phyloP scores from a whole-genome alignment of 2,888 invertebrate genomes.

The Troides oblongomaculatus region DNA sequence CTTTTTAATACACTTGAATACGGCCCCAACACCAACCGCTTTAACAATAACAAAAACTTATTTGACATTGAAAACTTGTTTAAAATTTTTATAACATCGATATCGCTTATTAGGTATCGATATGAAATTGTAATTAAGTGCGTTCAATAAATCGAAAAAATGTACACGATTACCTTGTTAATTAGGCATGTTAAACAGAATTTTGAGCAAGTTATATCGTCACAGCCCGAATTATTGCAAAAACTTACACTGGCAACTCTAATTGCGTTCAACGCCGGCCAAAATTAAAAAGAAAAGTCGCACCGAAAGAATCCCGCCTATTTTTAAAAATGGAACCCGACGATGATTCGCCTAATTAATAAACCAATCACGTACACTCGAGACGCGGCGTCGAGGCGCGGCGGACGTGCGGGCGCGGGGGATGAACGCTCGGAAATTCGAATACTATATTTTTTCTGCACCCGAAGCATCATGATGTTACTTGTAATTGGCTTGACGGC shows the following conservation, averaged over 20 bases:
- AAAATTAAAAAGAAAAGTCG: conserved; percentile 77
- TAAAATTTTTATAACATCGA: conserved; percentile 22
- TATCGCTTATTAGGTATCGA: conserved; percentile 25
- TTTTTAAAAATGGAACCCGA: conserved; percentile 73
- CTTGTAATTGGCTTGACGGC: conserved; percentile 76
- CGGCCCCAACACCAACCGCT: background rate
- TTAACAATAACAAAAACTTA: conserved; percentile 11
- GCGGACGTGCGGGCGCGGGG: conserved; percentile 78
- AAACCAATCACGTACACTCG: conserved; percentile 80
- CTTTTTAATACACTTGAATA: conserved; percentile 3
- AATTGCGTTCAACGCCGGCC: conserved; percentile 76
- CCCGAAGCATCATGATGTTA: conserved; percentile 70
- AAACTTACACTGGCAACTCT: conserved; percentile 68
- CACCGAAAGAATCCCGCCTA: conserved; percentile 79
- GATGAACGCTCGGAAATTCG: conserved; percentile 78
- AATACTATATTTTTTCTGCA: conserved; percentile 77
- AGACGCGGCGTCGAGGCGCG: conserved; percentile 78
- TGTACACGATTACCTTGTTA: conserved; percentile 49
- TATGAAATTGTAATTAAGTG: conserved; percentile 39
- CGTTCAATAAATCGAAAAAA: conserved; percentile 40
- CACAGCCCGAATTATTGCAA: conserved; percentile 63
- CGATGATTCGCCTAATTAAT: conserved; percentile 80
- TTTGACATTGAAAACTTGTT: conserved; percentile 29
- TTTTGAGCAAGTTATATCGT: conserved; percentile 59
- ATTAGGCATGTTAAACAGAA: conserved; percentile 52